Evolutionary conservation across 2,113 vertebrate genomes (phyloP).

Genomic region (Maccullochella peelii): DNA sequence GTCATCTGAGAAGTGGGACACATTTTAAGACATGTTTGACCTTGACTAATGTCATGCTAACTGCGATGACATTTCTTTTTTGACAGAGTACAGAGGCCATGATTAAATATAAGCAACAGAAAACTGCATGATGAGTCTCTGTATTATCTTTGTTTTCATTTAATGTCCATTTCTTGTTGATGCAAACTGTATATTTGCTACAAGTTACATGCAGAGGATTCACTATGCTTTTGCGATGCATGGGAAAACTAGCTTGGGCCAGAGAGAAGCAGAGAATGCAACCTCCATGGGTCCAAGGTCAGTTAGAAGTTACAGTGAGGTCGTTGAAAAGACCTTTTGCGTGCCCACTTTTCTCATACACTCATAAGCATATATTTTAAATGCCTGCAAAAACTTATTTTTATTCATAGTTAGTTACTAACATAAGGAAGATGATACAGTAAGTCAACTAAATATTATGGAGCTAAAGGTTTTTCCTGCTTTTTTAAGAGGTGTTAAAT

Average conservation of each 20-base stretch:
- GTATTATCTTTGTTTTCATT: constrained; percentile 12
- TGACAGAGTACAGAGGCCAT: constrained; percentile 4
- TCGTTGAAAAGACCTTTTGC: neutral
- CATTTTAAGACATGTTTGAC: constrained; percentile 24
- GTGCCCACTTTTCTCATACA: neutral
- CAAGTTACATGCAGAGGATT: neutral
- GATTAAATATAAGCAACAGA: neutral
- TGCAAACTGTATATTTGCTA: neutral
- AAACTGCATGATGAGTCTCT: neutral
- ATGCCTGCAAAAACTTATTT: neutral
- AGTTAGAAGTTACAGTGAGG: constrained; percentile 31
- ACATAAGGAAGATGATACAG: neutral
- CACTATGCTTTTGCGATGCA: neutral
- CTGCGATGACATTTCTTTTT: neutral
- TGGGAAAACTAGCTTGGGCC: neutral
- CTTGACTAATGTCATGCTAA: constrained; percentile 46
- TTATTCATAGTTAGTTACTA: neutral
- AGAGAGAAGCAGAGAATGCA: neutral
- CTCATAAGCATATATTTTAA: neutral
- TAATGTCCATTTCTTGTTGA: neutral
- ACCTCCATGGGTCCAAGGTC: constrained; percentile 31
- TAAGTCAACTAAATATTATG: neutral
- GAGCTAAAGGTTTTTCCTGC: neutral
- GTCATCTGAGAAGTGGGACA: constrained; percentile 1
- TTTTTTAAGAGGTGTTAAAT: neutral